A percentile compares a stretch with the other conserved stretches of the same genome.
Conservation (phyloP, 2,113 vertebrate species). For the Strix aluco region DNA sequence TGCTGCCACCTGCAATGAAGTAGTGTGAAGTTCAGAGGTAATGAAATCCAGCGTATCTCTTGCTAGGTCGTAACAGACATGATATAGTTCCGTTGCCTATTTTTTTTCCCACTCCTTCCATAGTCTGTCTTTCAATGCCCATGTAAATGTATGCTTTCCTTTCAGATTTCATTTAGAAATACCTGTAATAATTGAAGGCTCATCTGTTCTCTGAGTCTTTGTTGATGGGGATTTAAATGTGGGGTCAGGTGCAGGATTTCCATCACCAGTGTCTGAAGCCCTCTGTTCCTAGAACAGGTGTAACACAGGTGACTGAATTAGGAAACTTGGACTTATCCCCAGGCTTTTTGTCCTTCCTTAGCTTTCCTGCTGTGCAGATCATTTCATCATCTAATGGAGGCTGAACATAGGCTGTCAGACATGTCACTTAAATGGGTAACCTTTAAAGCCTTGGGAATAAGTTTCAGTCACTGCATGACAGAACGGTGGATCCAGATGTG, state of each 20-base stretch:
- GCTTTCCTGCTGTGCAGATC: not conserved
- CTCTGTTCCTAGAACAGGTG: not conserved
- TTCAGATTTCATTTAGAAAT: not conserved
- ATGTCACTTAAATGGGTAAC: not conserved
- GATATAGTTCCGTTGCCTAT: not conserved
- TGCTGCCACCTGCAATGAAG: not conserved
- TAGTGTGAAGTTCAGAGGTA: not conserved
- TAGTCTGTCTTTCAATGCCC: not conserved
- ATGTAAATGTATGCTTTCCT: not conserved
- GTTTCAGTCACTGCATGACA: not conserved
- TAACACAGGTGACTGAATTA: not conserved
- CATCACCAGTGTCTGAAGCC: not conserved
- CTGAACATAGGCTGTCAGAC: not conserved
- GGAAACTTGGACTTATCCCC: not conserved
- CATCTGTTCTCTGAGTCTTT: not conserved
- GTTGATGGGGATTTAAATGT: not conserved
- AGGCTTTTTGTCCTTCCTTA: not conserved
- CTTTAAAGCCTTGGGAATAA: not conserved
- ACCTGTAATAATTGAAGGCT: not conserved
- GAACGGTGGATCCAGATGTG: not conserved
- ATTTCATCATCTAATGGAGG: not conserved
- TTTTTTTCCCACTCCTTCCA: not conserved
- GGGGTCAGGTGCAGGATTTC: not conserved
- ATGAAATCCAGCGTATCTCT: not conserved
- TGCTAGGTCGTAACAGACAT: not conserved